Percentiles rank a stretch among this genome's conserved stretches.
Conservation (phyloP, 1,140 invertebrate genomes). For the Lamellibrachia luymesi region DNA sequence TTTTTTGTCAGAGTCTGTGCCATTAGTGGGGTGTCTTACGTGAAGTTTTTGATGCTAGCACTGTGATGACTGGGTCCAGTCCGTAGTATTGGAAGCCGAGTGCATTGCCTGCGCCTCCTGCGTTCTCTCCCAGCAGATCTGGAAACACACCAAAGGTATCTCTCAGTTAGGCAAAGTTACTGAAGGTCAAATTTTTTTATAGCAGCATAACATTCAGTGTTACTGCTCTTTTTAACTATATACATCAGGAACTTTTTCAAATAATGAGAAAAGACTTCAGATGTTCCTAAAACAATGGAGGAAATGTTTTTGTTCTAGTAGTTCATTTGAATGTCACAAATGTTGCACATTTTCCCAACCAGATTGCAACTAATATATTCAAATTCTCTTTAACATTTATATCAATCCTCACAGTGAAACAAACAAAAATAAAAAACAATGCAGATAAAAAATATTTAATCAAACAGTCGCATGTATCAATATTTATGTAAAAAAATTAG, state of each 20-base stretch:
- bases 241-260: no score
- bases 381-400: not conserved
- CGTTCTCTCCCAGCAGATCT: slow-evolving; percentile 64
- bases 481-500: no score
- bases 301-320: not conserved
- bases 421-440: not conserved
- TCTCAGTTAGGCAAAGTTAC: not conserved
- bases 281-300: no score
- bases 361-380: not conserved
- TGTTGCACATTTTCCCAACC: not conserved
- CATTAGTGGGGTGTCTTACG: slow-evolving; percentile 50
- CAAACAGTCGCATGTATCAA: no score
- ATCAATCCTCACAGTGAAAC: not conserved
- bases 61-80: slow-evolving; percentile 62
- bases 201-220: not conserved
- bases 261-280: no score
- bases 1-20: not conserved
- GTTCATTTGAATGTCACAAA: not conserved
- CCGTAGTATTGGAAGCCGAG: slow-evolving; percentile 64
- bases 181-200: not conserved
- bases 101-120: slow-evolving; percentile 65
- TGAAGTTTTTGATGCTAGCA: slow-evolving; percentile 69
- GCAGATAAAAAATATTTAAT: no score
- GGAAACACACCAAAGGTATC: slow-evolving; percentile 9
- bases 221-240: no score